Conservation (phyloP, 2,888 invertebrate species). For the Leptopilina myrica region DNA sequence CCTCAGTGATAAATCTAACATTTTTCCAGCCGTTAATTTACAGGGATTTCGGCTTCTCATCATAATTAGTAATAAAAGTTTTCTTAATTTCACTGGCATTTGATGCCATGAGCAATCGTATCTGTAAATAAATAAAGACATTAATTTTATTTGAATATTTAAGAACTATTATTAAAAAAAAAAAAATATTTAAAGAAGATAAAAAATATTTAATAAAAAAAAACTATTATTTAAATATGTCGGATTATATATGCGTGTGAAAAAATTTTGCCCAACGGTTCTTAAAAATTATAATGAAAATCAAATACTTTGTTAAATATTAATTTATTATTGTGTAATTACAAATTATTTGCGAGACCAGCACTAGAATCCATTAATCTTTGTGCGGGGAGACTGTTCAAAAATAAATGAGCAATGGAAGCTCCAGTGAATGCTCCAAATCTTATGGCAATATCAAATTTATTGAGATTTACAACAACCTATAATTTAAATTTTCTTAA, state of each 20-base stretch:
- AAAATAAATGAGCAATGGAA: not conserved
- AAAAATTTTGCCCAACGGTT: no score
- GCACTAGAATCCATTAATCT: not conserved
- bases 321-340: not conserved
- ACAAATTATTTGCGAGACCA: not conserved
- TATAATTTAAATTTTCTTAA: conserved; percentile 19
- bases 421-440: not conserved
- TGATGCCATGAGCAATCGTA: not conserved
- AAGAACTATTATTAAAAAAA: not conserved
- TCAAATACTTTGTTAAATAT: not conserved
- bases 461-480: conserved; percentile 16
- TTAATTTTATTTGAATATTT: not conserved
- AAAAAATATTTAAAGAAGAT: no score
- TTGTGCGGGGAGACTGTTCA: not conserved
- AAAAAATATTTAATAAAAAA: no score
- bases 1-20: not conserved
- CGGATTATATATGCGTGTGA: no score
- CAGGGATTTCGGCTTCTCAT: not conserved
- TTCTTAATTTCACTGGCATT: not conserved
- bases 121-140: not conserved
- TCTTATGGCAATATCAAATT: not conserved
- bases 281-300: no score
- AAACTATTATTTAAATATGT: no score
- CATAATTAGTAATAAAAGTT: not conserved
- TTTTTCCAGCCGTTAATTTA: conserved; percentile 8